A percentile compares a stretch with the other conserved stretches of the same genome.
Conservation (phyloP, 30 jellyfish, hydroid and myxozoan genomes). For the Aurelia sp. region DNA sequence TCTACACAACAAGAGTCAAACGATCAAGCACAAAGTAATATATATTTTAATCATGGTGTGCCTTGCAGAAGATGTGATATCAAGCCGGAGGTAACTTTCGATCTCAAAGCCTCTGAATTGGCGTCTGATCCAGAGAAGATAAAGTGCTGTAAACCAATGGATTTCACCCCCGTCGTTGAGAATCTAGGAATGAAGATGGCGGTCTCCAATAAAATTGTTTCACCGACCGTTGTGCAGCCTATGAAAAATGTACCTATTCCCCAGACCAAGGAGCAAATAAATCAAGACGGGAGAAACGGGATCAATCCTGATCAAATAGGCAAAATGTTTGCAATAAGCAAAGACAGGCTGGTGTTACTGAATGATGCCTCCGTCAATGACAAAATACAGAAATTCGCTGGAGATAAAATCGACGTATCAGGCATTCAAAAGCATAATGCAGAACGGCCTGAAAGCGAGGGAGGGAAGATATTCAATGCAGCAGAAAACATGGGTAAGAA, state of each 20-base stretch:
- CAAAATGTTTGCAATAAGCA: neutral
- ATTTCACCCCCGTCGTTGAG: constrained; percentile 55
- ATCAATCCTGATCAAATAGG: neutral
- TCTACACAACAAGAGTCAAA: no score
- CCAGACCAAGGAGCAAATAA: neutral
- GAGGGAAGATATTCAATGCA: no score
- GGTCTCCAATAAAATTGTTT: neutral
- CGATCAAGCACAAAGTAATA: no score
- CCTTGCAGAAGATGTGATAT: constrained; percentile 66
- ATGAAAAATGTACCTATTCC: neutral
- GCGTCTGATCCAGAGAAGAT: constrained; percentile 41
- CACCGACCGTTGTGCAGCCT: neutral
- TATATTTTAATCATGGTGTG: no score
- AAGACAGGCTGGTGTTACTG: neutral
- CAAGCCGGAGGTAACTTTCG: constrained; percentile 51
- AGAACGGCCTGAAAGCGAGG: constrained; percentile 8
- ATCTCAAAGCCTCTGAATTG: constrained; percentile 50
- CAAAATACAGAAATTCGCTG: neutral
- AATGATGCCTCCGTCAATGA: constrained; percentile 10
- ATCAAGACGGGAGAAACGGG: neutral
- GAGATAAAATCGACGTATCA: neutral
- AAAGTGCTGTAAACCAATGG: constrained; percentile 50
- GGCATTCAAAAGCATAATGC: neutral
- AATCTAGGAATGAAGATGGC: constrained; percentile 21
- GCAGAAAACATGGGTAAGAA: no score